These are phyloP conservation scores for Gerris lacustris DNA, from an alignment of 2,888 invertebrate genomes.

Conservation along the genomic window DNA sequence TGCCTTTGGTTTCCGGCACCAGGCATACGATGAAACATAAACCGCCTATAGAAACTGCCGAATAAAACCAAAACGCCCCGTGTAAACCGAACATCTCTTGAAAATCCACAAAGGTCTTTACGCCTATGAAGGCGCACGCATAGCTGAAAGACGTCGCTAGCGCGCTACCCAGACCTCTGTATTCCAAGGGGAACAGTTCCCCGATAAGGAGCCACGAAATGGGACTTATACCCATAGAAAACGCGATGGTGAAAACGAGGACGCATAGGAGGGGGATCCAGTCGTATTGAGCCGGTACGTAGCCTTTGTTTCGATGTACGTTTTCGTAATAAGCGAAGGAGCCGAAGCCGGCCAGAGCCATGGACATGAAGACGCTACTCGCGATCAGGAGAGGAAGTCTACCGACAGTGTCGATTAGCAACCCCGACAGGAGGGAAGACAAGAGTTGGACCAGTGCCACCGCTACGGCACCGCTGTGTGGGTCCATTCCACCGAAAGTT, in stretches of 20 bases:
- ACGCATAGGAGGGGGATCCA: constrained; percentile 76
- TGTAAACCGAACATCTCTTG: constrained; percentile 60
- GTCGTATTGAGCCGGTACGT: constrained; percentile 43
- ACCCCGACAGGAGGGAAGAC: constrained; percentile 66
- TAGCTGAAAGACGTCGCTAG: constrained; percentile 77
- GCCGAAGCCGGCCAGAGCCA: constrained; percentile 74
- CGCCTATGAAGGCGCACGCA: constrained; percentile 72
- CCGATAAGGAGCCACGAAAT: constrained; percentile 76
- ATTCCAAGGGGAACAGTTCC: constrained; percentile 70
- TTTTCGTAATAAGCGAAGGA: constrained; percentile 72
- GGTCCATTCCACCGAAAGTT: constrained; percentile 68
- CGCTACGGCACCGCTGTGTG: constrained; percentile 71
- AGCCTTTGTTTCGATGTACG: constrained; percentile 43
- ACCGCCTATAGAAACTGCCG: constrained; percentile 66
- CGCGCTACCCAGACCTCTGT: constrained; percentile 73
- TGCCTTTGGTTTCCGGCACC: constrained; percentile 84
- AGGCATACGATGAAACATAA: constrained; percentile 72
- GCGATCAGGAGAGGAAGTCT: constrained; percentile 70
- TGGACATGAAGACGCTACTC: constrained; percentile 71
- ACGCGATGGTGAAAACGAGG: constrained; percentile 70
- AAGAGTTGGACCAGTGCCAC: constrained; percentile 73
- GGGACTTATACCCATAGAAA: constrained; percentile 76
- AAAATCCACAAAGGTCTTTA: constrained; percentile 76
- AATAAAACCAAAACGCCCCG: constrained; percentile 81
- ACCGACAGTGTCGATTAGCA: constrained; percentile 76